Evolutionary conservation across 2,113 vertebrate species (phyloP).

Genomic region (Pomatorhinus ruficollis): DNA sequence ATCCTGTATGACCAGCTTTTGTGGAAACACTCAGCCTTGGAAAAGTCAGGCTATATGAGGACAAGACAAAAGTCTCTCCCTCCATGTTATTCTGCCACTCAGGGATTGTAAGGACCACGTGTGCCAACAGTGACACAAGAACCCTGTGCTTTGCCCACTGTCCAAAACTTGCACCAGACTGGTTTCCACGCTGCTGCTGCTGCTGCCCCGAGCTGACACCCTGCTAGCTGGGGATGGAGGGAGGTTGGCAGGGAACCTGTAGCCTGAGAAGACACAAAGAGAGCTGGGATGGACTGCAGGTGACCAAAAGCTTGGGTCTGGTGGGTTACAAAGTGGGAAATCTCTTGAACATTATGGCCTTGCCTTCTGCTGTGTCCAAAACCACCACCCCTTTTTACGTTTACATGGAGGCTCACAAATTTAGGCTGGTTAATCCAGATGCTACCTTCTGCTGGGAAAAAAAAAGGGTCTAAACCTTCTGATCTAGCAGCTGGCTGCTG

Average conservation of each 20-base stretch:
- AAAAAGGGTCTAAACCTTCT: background rate
- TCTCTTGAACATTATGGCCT: background rate
- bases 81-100: background rate
- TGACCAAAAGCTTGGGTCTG: background rate
- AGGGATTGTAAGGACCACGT: fast-evolving
- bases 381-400: background rate
- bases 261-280: background rate
- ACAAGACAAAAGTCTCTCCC: background rate
- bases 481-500: background rate
- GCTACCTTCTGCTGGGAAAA: background rate
- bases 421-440: background rate
- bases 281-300: background rate
- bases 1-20: conserved; percentile 46
- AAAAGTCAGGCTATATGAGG: conserved; percentile 29
- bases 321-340: background rate
- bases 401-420: fast-evolving
- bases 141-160: background rate
- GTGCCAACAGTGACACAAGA: background rate
- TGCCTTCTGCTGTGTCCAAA: background rate
- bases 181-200: background rate
- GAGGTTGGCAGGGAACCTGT: background rate
- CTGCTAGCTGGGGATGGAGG: background rate
- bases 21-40: conserved; percentile 42
- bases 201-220: fast-evolving
- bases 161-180: background rate